Evolutionary conservation across 1,140 invertebrate species (phyloP), one percentile per base, ranked within the genome.

Genomic region (Varroa destructor): DNA sequence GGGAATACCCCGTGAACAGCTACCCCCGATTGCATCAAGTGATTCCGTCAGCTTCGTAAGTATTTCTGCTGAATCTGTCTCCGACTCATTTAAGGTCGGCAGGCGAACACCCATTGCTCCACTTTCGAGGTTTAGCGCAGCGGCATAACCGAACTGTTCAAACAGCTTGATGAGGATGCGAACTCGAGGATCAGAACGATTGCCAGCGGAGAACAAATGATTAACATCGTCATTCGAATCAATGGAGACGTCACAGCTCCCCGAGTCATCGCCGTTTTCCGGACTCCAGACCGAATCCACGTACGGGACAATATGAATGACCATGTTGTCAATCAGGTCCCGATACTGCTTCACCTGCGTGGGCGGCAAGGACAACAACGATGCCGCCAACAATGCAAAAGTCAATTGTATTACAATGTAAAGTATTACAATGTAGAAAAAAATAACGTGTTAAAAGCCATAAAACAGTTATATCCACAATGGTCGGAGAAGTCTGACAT

Each of bases 281-380:
- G 46, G 46, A 51, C 46, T 51, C 46, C 46, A 67, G 1, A 46
- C 14, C 40, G 61, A 36, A 43, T 46, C 61, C 2, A 67, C 46
- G 61, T 67, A 67, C 12, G 61, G 61, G 37, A 67, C 37, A 37
- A 67, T 40, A 37, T 67, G 61, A 8, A 67, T 12, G 36, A 67
- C 61, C 12, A 37, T 43, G 37, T 67, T 67, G 61, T 67, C 61
- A 37, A 67, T 67, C 12, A 67, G 61, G 61, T 67, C 61, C 12
- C 61, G 10, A 46, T 67, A 67, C 8, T 40, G 46, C 40, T 67
- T n/a, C n/a, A 67, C 37, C 61, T 67, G 37, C 5, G 8, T 51
- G 4, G 46, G 8, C 8, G 46, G 46, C 46, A 8, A 51, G 46
- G 8, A 51, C 46, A 8, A 51, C 46, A 51, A 8, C 46, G 8